Evolutionary conservation across 2,113 vertebrate species (phyloP), one percentile per base, ranked within the genome.

Genomic region (Donacobius atricapilla): DNA sequence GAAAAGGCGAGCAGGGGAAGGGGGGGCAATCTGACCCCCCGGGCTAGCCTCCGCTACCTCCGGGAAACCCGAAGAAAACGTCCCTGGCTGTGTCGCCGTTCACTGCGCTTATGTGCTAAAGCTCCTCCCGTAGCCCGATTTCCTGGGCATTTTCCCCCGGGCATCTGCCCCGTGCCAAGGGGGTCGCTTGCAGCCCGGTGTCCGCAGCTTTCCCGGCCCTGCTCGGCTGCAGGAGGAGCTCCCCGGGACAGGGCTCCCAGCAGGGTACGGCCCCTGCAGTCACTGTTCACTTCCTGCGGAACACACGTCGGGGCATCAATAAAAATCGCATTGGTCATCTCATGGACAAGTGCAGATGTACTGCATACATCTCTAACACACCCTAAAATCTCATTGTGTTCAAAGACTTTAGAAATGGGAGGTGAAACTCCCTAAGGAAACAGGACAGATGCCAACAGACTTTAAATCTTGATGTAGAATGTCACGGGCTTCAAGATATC

Each of bases 131-230:
- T 0, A 35, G 20, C 37, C 15, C 21, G 3, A 25, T 19, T 13
- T 24, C 37, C 15, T 19, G 12, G 31, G 31, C 15, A 16, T 8
- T 30, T 35, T 33, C 23, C 5, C 30, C 35, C 14, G 7, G 51
- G 42, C 17, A 19, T 21, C 30, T 58, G 44, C 15, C 30, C 54
- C 20, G 4, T 3, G 4, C 19, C 30, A 8, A 6, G 24, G 19
- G 4, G 4, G 4, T 3, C 1, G 2, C 11, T 23, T 0, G 9
- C 18, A 40, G 22, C 17, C 14, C 7, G 6, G 2, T 4, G 0
- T 1, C 1, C 1, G 23, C 27, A 40, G 11, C 3, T 40, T 15
- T 14, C 22, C 13, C 10, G 16, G n/a, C 28, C 51, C 50, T 6
- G 17, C 14, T 37, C 2, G 33, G 77, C 50, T 21, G 77, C 60